Evolutionary conservation across 2,797 vertebrate genomes (phyloP), one percentile per base, ranked within the genome.

Genomic region (Notolabrus celidotus): DNA sequence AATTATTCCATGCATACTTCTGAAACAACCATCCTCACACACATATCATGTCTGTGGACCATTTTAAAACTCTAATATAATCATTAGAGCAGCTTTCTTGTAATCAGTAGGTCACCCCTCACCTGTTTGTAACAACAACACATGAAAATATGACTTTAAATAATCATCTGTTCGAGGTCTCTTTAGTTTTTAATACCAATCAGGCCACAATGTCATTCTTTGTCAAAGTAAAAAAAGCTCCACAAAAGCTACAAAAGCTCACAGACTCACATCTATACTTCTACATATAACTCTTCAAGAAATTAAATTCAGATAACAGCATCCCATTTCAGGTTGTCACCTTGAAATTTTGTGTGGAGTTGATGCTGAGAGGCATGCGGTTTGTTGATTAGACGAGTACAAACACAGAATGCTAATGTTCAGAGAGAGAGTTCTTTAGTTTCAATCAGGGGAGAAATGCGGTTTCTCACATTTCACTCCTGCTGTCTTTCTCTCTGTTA

Each of bases 381-480:
- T 86, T 89, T 92, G 91, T 92, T 94, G 92, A 94, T 94, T 94
- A 93, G 86, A 93, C 88, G 52, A 74, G 80, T 76, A 89, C 87
- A 78, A 78, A 88, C 70, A 67, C 79, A 90, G 92, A 92, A 94
- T 94, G 86, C 90, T 91, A 92, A 95, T 94, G 79, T 61, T 77
- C 60, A 46, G 45, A 81, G 83, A 81, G 83, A 88, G 23, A 74
- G 61, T 79, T 60, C 51, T 82, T 82, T 47, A 43, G 46, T 77
- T 84, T 85, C 56, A 77, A 39, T 87, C 74, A 74, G 51, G 29
- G 52, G 39, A 50, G 53, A 79, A 27, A 52, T 67, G 53, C 77
- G 67, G 36, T 54, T 22, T 17, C 72, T 71, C 66, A 71, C 64
- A 61, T 66, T 62, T 84, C 47, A 58, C 47, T 65, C 56, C 53